Evolutionary conservation across 2,797 vertebrate genomes (phyloP).

Genomic region (Sebastes hubbsi): DNA sequence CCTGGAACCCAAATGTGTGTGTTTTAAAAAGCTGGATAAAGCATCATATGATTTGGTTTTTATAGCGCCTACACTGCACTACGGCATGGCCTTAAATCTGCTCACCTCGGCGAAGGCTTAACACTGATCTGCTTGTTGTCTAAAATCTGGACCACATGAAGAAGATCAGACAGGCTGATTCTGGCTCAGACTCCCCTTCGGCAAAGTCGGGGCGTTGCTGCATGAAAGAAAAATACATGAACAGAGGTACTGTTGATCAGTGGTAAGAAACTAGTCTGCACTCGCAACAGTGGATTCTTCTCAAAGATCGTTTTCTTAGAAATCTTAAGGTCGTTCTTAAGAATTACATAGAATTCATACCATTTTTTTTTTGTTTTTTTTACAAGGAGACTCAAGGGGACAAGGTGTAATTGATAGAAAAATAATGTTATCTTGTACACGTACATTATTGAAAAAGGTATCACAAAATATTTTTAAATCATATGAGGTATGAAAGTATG

Average conservation of each 20-base stretch:
- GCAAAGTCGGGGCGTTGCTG: not conserved
- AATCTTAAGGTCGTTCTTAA: slow-evolving; percentile 18
- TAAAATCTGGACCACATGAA: not conserved
- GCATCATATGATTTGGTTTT: slow-evolving; percentile 37
- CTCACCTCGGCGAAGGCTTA: not conserved
- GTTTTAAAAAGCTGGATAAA: slow-evolving; percentile 37
- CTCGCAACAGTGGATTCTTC: slow-evolving; percentile 27
- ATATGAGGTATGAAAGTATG: slow-evolving; percentile 79
- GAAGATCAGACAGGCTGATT: not conserved
- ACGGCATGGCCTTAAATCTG: not conserved
- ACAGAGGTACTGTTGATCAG: slow-evolving; percentile 23
- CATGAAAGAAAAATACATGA: slow-evolving; percentile 3
- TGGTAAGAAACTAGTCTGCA: slow-evolving; percentile 38
- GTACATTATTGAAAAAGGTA: slow-evolving; percentile 64
- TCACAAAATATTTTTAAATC: slow-evolving; percentile 74
- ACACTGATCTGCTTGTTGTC: slow-evolving; percentile 25
- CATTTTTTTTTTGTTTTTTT: not conserved
- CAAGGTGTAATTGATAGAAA: slow-evolving; percentile 58
- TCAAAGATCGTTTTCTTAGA: slow-evolving; percentile 39
- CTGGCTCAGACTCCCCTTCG: not conserved
- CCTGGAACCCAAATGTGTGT: not conserved
- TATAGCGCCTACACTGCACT: slow-evolving; percentile 6
- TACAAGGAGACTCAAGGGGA: not conserved
- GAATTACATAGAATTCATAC: slow-evolving; percentile 55
- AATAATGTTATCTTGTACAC: slow-evolving; percentile 63